phyloP scores from a whole-genome alignment of 2,797 vertebrate species.

The Chelon labrosus region DNA sequence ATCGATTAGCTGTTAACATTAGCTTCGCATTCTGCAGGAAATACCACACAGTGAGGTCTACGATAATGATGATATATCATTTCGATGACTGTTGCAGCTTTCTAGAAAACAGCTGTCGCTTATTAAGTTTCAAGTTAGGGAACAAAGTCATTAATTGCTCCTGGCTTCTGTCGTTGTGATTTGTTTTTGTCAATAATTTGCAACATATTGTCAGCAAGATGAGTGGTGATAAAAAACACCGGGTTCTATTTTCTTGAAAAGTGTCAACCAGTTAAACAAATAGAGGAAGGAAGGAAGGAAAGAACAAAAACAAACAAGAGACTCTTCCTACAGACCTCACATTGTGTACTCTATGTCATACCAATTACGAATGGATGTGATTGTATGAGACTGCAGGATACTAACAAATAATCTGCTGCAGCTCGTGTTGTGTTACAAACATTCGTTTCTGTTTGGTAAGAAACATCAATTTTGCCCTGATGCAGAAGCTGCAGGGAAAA shows the following conservation, averaged over 20 bases:
- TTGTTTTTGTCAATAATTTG: background rate
- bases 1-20: background rate
- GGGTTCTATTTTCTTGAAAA: background rate
- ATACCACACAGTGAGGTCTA: background rate
- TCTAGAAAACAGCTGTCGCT: no score
- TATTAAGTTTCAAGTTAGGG: background rate
- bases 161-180: background rate
- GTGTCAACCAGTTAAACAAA: background rate
- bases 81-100: no score
- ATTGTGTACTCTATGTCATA: background rate
- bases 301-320: background rate
- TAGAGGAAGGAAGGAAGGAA: no score
- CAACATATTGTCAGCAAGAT: background rate
- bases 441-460: background rate
- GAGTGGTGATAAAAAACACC: no score
- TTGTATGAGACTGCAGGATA: background rate
- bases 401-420: background rate
- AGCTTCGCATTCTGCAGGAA: background rate
- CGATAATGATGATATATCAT: no score
- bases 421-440: background rate
- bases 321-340: background rate
- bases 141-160: background rate
- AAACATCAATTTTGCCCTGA: background rate
- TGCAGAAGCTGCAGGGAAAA: constrained; percentile 9
- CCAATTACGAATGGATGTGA: background rate